Evolutionary conservation across 2,797 vertebrate genomes (phyloP).

Genomic region (Ptychadena robeensis): DNA sequence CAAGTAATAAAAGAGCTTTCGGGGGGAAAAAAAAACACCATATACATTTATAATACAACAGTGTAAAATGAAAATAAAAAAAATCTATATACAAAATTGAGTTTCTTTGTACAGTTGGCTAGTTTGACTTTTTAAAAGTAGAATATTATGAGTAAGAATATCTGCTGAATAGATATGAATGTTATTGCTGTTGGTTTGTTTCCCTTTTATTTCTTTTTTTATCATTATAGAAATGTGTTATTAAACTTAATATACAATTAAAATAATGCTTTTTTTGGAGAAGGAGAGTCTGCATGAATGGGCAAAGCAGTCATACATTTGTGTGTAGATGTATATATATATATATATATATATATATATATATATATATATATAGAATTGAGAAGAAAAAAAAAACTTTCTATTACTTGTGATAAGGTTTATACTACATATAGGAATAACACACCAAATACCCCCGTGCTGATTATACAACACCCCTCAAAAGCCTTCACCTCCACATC

Average conservation of each 20-base stretch:
- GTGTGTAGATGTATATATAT: background rate
- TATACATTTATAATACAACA: conserved; percentile 90
- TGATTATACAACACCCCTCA: conserved; percentile 13
- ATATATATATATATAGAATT: background rate
- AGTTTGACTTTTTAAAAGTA: conserved; percentile 77
- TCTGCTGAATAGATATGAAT: conserved; percentile 80
- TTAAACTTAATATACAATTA: conserved; percentile 74
- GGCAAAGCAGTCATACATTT: conserved; percentile 35
- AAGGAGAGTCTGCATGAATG: conserved; percentile 70
- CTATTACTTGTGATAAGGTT: conserved; percentile 61
- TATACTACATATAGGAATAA: conserved; percentile 56
- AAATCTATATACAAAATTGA: conserved; percentile 88
- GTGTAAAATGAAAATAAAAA: conserved; percentile 78
- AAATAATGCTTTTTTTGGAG: conserved; percentile 66
- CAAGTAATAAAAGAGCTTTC: conserved; percentile 83
- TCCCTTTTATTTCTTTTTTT: conserved; percentile 75
- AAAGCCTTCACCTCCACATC: background rate
- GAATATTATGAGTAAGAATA: conserved; percentile 70
- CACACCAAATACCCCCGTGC: conserved; percentile 60
- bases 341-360: background rate
- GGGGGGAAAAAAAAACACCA: conserved; percentile 83
- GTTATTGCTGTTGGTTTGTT: conserved; percentile 92
- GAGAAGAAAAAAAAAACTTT: background rate
- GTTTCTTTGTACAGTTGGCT: conserved; percentile 82
- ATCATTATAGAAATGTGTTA: conserved; percentile 80